A percentile compares a stretch with the other conserved stretches of the same genome.
Conservation (phyloP, 2,797 vertebrate species). For the Antennarius maculatus region DNA sequence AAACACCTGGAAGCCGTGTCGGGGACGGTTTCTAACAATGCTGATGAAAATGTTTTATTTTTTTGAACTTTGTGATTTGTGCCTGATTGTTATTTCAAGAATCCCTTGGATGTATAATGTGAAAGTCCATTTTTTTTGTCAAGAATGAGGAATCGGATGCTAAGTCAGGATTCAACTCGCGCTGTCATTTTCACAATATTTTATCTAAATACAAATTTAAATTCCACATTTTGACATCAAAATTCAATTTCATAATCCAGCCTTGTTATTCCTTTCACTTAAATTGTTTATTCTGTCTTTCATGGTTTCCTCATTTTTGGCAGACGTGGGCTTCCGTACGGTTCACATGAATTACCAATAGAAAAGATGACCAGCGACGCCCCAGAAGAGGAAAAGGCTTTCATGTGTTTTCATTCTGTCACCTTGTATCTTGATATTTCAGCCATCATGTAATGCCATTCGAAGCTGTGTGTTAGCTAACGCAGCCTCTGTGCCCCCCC, state of each 20-base stretch:
- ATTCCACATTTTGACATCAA: no score
- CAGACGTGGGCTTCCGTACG: constrained; percentile 12
- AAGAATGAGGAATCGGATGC: background rate
- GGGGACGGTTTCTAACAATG: constrained; percentile 8
- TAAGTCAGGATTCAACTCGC: no score
- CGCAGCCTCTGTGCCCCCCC: constrained; percentile 73
- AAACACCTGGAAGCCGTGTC: constrained; percentile 22
- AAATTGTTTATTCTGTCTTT: constrained; percentile 15
- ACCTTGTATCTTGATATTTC: background rate
- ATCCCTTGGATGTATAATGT: background rate
- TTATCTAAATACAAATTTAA: no score
- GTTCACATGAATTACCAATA: constrained; percentile 27
- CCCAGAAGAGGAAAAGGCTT: constrained; percentile 5
- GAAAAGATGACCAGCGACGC: constrained; percentile 29
- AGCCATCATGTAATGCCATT: background rate
- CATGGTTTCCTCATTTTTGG: background rate
- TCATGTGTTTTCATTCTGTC: constrained; percentile 15
- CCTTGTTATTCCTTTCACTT: no score
- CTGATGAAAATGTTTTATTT: constrained; percentile 36
- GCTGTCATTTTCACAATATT: no score
- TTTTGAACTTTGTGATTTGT: constrained; percentile 48
- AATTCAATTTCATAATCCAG: background rate
- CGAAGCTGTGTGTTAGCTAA: constrained; percentile 52
- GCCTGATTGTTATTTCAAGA: constrained; percentile 28
- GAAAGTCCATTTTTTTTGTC: constrained; percentile 24